Evolutionary conservation across 2,888 invertebrate genomes (phyloP).

Genomic region (Apotomis capreana): DNA sequence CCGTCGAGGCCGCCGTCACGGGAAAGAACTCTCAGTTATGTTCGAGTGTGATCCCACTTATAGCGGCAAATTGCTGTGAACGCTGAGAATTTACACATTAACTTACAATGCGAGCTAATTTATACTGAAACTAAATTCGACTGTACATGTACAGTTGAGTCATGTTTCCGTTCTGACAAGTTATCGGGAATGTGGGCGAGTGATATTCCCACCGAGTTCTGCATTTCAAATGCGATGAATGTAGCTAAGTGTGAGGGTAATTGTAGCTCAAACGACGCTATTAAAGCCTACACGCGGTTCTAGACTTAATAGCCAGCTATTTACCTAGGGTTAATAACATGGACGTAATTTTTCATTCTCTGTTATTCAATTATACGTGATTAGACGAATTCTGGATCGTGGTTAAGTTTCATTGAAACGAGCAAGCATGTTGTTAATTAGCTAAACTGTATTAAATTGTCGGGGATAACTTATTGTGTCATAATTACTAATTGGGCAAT

Average conservation of each 20-base stretch:
- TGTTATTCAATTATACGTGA: slow-evolving; percentile 20
- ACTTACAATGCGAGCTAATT: slow-evolving; percentile 35
- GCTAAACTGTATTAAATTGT: no score
- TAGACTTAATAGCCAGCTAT: slow-evolving; percentile 36
- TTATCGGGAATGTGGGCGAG: slow-evolving; percentile 74
- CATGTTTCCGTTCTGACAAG: slow-evolving; percentile 72
- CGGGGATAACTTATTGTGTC: no score
- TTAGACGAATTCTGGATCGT: background rate
- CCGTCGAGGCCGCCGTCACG: slow-evolving; percentile 71
- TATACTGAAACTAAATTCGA: slow-evolving; percentile 48
- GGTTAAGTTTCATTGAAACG: slow-evolving; percentile 10
- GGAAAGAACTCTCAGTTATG: slow-evolving; percentile 74
- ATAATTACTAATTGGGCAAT: no score
- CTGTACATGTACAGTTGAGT: slow-evolving; percentile 61
- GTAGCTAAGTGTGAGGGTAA: slow-evolving; percentile 43
- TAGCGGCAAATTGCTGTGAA: slow-evolving; percentile 55
- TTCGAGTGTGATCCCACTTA: slow-evolving; percentile 54
- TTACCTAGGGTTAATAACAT: slow-evolving; percentile 35
- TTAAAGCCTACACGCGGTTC: slow-evolving; percentile 39
- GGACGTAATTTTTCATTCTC: slow-evolving; percentile 23
- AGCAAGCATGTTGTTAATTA: no score
- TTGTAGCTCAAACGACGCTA: slow-evolving; percentile 30
- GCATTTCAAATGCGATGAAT: slow-evolving; percentile 56
- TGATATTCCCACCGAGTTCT: slow-evolving; percentile 65
- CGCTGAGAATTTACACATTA: slow-evolving; percentile 39